phyloP scores from a whole-genome alignment of 2,797 vertebrate species.

The Eremophila alpestris region DNA sequence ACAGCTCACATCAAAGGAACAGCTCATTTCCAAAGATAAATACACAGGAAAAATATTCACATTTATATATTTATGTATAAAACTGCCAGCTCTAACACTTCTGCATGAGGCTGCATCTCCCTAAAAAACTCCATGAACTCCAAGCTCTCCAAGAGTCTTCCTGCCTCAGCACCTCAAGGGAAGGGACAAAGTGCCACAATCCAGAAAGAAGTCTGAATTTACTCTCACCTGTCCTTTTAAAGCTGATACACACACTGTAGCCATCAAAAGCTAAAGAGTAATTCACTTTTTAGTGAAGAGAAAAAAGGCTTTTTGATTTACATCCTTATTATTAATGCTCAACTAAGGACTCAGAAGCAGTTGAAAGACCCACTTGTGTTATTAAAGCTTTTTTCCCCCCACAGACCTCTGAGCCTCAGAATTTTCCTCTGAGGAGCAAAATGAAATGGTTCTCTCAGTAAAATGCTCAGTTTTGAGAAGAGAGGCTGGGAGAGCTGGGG shows the following conservation, averaged over 20 bases:
- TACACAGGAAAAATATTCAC: neutral
- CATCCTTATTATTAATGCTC: fast-evolving
- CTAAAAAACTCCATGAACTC: neutral
- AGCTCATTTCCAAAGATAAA: neutral
- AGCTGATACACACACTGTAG: neutral
- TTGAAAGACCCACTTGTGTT: neutral
- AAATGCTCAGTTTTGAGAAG: neutral
- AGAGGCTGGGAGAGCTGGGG: neutral
- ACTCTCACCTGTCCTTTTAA: neutral
- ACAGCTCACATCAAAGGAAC: neutral
- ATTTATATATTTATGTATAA: neutral
- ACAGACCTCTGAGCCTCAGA: neutral
- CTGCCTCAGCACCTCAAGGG: neutral
- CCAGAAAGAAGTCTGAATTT: fast-evolving
- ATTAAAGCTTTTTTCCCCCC: neutral
- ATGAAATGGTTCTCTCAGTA: neutral
- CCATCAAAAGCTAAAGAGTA: neutral
- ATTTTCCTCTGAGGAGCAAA: too few species aligned
- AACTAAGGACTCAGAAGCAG: neutral
- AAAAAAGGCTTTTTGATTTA: neutral
- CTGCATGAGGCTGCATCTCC: neutral
- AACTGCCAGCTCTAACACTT: neutral
- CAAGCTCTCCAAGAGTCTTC: neutral
- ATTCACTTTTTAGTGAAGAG: neutral
- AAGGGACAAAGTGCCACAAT: neutral